These are phyloP conservation scores for Zosterops lateralis DNA, from an alignment of 2,113 vertebrate genomes.

Conservation along the genomic window DNA sequence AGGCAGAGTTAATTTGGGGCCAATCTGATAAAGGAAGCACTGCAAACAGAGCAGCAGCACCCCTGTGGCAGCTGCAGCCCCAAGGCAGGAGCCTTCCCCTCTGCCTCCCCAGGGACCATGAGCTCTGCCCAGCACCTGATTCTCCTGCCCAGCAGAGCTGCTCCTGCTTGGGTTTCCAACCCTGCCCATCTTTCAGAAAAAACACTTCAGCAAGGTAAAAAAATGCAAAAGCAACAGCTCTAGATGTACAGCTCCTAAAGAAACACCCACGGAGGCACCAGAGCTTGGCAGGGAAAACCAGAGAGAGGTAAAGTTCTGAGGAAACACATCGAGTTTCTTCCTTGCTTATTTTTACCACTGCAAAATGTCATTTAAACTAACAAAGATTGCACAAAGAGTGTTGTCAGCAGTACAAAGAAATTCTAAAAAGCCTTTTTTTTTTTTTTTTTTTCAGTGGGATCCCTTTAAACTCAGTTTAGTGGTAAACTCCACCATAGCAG, in stretches of 20 bases:
- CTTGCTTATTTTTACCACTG: background rate
- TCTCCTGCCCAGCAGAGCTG: background rate
- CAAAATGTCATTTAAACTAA: conserved; percentile 25
- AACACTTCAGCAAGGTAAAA: background rate
- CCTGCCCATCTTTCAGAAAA: background rate
- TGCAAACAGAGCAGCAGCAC: background rate
- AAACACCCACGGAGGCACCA: background rate
- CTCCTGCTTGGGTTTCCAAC: background rate
- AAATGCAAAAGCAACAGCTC: background rate
- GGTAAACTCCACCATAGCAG: background rate
- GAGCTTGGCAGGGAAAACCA: conserved; percentile 18
- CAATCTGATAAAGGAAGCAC: background rate
- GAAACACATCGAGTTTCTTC: background rate
- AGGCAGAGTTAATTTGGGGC: background rate
- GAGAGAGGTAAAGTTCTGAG: conserved; percentile 11
- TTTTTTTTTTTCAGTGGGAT: background rate
- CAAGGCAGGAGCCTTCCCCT: background rate
- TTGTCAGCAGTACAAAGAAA: background rate
- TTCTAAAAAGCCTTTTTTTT: background rate
- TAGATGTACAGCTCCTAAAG: background rate
- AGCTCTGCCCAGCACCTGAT: background rate
- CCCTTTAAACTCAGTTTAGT: background rate
- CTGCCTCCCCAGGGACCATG: accelerated
- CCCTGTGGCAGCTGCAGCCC: background rate
- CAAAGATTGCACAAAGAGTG: background rate